These are phyloP conservation scores for Caenorhabditis virilis DNA, from an alignment of 2,888 invertebrate species.

Conservation along the genomic window DNA sequence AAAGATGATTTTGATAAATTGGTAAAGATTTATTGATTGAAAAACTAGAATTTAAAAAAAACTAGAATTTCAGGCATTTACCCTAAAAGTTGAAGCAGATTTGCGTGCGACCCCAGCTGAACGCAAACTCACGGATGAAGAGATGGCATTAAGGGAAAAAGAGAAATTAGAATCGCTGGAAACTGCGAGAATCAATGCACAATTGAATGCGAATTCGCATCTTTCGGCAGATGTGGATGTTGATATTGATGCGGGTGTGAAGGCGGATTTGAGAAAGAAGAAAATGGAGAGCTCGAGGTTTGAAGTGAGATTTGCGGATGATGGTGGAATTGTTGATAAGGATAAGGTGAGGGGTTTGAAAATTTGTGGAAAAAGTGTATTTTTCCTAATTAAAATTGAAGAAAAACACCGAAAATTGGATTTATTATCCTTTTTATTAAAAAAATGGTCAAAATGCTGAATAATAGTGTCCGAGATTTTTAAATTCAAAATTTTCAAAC, in stretches of 20 bases:
- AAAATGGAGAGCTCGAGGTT: slow-evolving; percentile 37
- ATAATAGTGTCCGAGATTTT: too few species aligned
- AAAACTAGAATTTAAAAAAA: neutral
- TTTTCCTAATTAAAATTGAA: too few species aligned
- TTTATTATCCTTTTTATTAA: too few species aligned
- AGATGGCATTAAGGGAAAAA: slow-evolving; percentile 81
- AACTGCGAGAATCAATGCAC: slow-evolving; percentile 76
- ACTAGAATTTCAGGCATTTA: slow-evolving; percentile 31
- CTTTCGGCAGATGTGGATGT: slow-evolving; percentile 49
- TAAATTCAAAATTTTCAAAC: too few species aligned
- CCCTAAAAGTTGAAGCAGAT: slow-evolving; percentile 46
- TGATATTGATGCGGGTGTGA: slow-evolving; percentile 28
- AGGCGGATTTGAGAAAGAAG: slow-evolving; percentile 21
- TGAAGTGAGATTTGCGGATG: slow-evolving; percentile 44
- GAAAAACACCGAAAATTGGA: too few species aligned
- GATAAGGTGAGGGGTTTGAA: slow-evolving; percentile 19
- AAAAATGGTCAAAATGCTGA: too few species aligned
- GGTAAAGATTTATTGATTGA: slow-evolving; percentile 27
- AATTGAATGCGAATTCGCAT: slow-evolving; percentile 19
- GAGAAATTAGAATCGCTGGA: slow-evolving; percentile 78
- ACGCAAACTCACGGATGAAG: slow-evolving; percentile 82
- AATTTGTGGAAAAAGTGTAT: too few species aligned
- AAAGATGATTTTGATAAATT: slow-evolving; percentile 54
- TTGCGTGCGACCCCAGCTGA: slow-evolving; percentile 76
- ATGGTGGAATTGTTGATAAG: slow-evolving; percentile 38